Evolutionary conservation across 2,113 vertebrate species (phyloP), one percentile per base, ranked within the genome.

Genomic region (Cryptotis parvus): DNA sequence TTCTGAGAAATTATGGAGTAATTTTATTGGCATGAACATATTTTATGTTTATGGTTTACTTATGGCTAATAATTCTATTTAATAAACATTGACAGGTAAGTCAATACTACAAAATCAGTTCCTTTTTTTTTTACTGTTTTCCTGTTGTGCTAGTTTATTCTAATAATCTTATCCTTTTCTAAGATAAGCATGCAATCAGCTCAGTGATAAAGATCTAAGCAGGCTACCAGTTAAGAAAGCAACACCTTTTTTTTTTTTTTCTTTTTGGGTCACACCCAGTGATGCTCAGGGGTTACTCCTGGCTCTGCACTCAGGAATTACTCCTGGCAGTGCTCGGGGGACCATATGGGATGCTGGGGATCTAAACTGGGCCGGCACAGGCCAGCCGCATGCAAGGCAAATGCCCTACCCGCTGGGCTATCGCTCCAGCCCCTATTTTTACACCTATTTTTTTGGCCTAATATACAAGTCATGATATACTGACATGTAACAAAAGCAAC

Each of bases 91-190:
- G 61, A 43, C 35, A 79, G 66, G 86, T 90, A 77, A 94, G 41
- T 45, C 70, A 84, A 78, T 61, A 58, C 27, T 81, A 37, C 4
- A 45, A 84, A 92, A 75, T 82, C 58, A 84, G 3, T 85, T 74
- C 90, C 87, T 89, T 84, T 52, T 75, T 39, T 4, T 84, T 89
- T 27, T 75, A 84, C n/a, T 65, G 27, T 92, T 94, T 95, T 94
- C 37, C 69, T 45, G 10, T 83, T 91, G 43, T 76, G 31, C 77
- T 37, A 63, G 74, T 91, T 81, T 65, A 95, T 92, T 87, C 39
- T 89, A 87, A 78, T 43, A 70, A 41, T 70, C 33, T 41, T 84
- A 84, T 74, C 85, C 85, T 85, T 22, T 58, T 58, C 24, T 58
- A 58, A 58, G 55, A 58, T 58, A 79, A 90, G 31, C 82, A 75